A percentile compares a stretch with the other conserved stretches of the same genome.
Conservation (phyloP, 2,888 invertebrate genomes). For the Cerceris rybyensis region DNA sequence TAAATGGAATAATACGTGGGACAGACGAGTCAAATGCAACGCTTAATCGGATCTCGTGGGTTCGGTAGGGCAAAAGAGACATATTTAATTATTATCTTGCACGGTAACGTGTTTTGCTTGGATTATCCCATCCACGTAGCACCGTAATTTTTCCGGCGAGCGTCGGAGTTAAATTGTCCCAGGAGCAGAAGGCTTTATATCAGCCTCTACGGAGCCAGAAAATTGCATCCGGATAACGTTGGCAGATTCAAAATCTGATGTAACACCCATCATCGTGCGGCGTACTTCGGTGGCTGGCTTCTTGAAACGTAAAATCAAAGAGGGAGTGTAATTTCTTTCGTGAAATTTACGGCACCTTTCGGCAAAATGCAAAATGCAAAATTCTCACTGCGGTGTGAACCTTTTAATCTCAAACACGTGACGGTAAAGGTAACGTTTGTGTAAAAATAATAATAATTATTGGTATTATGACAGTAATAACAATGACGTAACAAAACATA, state of each 20-base stretch:
- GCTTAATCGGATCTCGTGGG: slow-evolving; percentile 33
- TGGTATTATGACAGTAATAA: too few species aligned
- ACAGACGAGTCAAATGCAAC: slow-evolving; percentile 29
- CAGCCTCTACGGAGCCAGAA: neutral
- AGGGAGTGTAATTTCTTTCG: neutral
- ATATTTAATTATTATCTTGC: slow-evolving; percentile 46
- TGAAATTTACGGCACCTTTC: neutral
- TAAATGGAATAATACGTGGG: slow-evolving; percentile 39
- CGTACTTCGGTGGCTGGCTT: neutral
- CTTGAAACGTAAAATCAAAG: slow-evolving; percentile 1
- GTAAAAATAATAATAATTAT: too few species aligned
- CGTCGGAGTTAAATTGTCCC: slow-evolving; percentile 4
- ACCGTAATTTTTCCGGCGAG: slow-evolving; percentile 17
- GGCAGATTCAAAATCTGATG: slow-evolving; percentile 8
- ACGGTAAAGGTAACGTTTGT: too few species aligned
- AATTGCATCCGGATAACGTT: slow-evolving; percentile 16
- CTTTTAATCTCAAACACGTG: neutral
- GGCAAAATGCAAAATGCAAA: neutral
- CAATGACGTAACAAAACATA: too few species aligned
- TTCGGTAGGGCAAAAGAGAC: slow-evolving; percentile 22
- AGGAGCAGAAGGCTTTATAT: neutral
- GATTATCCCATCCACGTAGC: slow-evolving; percentile 16
- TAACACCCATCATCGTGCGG: neutral
- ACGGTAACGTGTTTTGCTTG: slow-evolving; percentile 19
- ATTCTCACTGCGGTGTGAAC: neutral